Conservation (phyloP, 2,888 invertebrate genomes). For the Stenoptilia bipunctidactyla region DNA sequence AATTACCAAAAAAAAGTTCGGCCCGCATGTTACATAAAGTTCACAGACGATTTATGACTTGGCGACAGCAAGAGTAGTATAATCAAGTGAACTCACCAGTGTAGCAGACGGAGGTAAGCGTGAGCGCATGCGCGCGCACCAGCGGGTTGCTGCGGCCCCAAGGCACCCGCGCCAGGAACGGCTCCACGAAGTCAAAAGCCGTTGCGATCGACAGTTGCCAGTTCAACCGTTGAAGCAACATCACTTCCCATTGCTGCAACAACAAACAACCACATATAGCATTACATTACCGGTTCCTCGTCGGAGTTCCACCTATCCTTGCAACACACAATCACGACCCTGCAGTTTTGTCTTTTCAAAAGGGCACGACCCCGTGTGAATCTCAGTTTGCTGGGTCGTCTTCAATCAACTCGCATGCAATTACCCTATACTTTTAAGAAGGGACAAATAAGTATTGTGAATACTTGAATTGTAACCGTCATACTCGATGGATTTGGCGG, state of each 20-base stretch:
- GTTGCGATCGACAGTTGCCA: constrained; percentile 87
- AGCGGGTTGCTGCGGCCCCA: constrained; percentile 73
- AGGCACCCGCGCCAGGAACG: constrained; percentile 75
- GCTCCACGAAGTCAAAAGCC: constrained; percentile 87
- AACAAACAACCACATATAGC: constrained; percentile 22
- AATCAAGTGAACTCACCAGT: constrained; percentile 73
- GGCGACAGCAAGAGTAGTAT: constrained; percentile 2
- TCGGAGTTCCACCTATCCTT: neutral
- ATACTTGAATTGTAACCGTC: constrained; percentile 60
- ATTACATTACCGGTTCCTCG: neutral
- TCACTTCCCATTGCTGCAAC: constrained; percentile 83
- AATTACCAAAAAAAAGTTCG: constrained; percentile 28
- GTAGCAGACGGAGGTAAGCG: constrained; percentile 82
- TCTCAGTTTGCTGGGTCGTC: constrained; percentile 14
- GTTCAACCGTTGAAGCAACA: constrained; percentile 80
- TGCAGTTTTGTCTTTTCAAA: constrained; percentile 20
- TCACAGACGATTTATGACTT: constrained; percentile 15
- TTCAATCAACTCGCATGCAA: constrained; percentile 19
- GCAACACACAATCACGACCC: neutral
- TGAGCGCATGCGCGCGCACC: constrained; percentile 80
- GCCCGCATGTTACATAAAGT: constrained; percentile 40
- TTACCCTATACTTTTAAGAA: constrained; percentile 25
- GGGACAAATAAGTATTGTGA: constrained; percentile 40
- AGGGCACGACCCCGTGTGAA: constrained; percentile 40
- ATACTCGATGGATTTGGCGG: constrained; percentile 56